phyloP scores from a whole-genome alignment of 2,797 vertebrate species.

The Lacerta agilis region DNA sequence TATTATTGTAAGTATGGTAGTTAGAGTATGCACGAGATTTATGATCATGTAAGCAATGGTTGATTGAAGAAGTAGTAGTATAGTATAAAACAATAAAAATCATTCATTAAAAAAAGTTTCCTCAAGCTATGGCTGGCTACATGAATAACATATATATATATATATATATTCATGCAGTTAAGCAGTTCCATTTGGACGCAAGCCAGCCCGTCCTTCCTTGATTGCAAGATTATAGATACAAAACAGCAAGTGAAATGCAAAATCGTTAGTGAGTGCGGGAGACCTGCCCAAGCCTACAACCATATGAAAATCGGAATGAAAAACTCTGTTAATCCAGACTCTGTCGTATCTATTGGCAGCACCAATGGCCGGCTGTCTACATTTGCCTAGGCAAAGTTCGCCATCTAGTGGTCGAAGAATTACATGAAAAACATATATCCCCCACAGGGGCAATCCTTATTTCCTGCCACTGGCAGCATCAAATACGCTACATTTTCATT shows the following conservation, averaged over 20 bases:
- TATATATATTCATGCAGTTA: neutral
- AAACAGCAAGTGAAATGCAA: neutral
- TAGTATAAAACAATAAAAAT: no score
- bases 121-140: neutral
- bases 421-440: neutral
- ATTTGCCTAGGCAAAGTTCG: slow-evolving; percentile 58
- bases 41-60: no score
- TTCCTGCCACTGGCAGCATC: neutral
- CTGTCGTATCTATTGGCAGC: rapidly evolving
- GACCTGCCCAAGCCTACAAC: neutral
- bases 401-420: slow-evolving; percentile 73
- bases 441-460: no score
- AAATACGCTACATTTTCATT: neutral
- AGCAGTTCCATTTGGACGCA: neutral
- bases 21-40: no score
- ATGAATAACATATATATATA: neutral
- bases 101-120: no score
- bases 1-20: no score
- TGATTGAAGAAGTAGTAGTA: no score
- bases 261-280: neutral
- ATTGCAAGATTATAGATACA: neutral
- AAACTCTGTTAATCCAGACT: neutral
- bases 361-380: neutral
- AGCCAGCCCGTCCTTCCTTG: neutral
- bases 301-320: neutral